Conservation (phyloP, 2,113 vertebrate species). For the Centropus bengalensis region DNA sequence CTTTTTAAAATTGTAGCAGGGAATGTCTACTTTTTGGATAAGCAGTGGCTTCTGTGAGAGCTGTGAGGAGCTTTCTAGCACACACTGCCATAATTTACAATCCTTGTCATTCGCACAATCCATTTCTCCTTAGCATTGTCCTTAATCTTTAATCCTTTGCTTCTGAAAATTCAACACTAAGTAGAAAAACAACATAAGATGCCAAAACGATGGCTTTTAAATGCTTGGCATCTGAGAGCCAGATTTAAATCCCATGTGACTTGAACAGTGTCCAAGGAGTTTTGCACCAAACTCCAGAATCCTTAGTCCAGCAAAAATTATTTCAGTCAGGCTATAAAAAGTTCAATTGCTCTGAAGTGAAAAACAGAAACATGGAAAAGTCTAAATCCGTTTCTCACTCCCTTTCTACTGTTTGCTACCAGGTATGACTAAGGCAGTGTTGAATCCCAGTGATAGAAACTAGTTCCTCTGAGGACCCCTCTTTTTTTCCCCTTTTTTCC, state of each 20-base stretch:
- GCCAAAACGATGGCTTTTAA: background rate
- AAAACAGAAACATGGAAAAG: background rate
- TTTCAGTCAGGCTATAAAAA: background rate
- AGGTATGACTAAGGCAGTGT: background rate
- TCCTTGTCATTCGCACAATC: slow-evolving; percentile 14
- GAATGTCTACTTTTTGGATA: slow-evolving; percentile 35
- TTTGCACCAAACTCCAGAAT: background rate
- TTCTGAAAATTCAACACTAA: background rate
- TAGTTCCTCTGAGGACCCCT: fast-evolving
- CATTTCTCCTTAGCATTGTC: background rate
- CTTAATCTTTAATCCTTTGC: slow-evolving; percentile 41
- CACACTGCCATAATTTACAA: slow-evolving; percentile 11
- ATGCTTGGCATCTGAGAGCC: background rate
- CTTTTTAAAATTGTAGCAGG: slow-evolving; percentile 41
- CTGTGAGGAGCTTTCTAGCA: slow-evolving; percentile 37
- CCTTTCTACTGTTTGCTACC: background rate
- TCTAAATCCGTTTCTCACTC: background rate
- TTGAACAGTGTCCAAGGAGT: background rate
- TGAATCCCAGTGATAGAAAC: background rate
- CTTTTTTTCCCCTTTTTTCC: fast-evolving
- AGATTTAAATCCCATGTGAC: background rate
- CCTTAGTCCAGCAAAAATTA: background rate
- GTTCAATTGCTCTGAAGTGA: background rate
- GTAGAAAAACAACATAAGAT: slow-evolving; percentile 9
- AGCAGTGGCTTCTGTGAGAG: background rate